phyloP scores from a whole-genome alignment of 2,797 vertebrate species.

The Pagetopsis macropterus region DNA sequence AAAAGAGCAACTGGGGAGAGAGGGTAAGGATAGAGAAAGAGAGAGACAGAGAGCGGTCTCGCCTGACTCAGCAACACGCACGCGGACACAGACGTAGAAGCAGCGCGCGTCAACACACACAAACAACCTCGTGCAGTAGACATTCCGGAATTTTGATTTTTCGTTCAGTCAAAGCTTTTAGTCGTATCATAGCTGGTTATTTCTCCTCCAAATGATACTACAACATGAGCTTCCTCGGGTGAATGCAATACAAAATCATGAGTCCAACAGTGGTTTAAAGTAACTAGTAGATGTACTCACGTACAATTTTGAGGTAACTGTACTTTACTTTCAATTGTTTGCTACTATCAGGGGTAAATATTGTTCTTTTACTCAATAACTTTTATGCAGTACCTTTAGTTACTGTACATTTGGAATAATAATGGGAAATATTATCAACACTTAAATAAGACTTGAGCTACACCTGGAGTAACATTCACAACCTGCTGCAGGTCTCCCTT shows the following conservation, averaged over 20 bases:
- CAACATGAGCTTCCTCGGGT: not conserved
- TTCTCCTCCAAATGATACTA: not conserved
- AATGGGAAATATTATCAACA: too few species aligned
- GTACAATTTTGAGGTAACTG: too few species aligned
- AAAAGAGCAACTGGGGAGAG: constrained; percentile 47
- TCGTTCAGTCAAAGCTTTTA: not conserved
- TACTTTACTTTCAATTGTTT: too few species aligned
- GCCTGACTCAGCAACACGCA: constrained; percentile 82
- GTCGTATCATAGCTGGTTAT: accelerated
- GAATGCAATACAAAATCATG: not conserved
- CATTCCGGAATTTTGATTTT: not conserved
- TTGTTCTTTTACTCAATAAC: too few species aligned
- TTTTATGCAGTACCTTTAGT: too few species aligned
- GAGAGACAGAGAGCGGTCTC: constrained; percentile 24
- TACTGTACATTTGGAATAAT: too few species aligned
- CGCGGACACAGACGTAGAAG: constrained; percentile 19
- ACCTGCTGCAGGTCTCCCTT: too few species aligned
- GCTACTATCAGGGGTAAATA: too few species aligned
- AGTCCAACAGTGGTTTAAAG: too few species aligned
- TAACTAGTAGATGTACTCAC: too few species aligned
- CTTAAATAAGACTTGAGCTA: too few species aligned
- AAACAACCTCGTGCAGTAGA: not conserved
- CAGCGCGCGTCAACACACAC: constrained; percentile 32
- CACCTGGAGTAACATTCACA: too few species aligned
- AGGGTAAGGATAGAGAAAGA: constrained; percentile 14